Percentiles rank a stretch among this genome's conserved stretches.
Evolutionary conservation across 37 sponge, comb jelly and placozoan species (phyloP).

Genomic region (Axinella damicornis): DNA sequence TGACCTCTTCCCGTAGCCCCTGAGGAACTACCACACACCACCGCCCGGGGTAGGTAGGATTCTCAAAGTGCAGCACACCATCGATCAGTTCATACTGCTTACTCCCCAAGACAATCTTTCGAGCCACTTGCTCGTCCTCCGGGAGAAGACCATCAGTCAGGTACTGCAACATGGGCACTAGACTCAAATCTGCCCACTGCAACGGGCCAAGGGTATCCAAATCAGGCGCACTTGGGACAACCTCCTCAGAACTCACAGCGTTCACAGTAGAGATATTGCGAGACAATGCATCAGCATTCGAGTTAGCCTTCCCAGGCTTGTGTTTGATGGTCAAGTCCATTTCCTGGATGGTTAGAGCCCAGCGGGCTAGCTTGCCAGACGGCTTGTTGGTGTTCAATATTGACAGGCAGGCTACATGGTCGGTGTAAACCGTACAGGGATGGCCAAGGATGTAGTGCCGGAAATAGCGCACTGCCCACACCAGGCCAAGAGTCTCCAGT

Average conservation of each 20-base stretch:
- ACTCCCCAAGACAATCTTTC: background rate
- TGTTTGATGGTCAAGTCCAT: constrained; percentile 18
- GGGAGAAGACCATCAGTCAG: background rate
- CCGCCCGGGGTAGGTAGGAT: background rate
- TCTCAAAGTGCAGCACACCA: background rate
- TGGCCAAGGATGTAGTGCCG: too few species aligned
- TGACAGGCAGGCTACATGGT: constrained; percentile 30
- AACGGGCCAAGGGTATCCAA: background rate
- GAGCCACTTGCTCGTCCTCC: background rate
- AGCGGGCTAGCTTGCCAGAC: constrained; percentile 28
- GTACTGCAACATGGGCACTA: background rate
- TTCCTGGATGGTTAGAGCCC: constrained; percentile 43
- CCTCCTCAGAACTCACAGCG: background rate
- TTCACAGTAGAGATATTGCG: background rate
- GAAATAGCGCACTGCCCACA: too few species aligned
- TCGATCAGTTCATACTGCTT: background rate
- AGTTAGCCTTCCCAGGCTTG: constrained; percentile 26
- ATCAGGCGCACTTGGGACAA: too few species aligned
- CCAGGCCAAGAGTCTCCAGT: too few species aligned
- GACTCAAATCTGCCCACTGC: background rate
- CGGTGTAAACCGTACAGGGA: constrained; percentile 35
- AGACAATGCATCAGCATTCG: constrained; percentile 33
- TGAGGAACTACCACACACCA: constrained; percentile 11
- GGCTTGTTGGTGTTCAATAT: constrained; percentile 15
- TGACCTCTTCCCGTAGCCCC: background rate